Percentiles rank a stretch among this genome's conserved stretches.
These are phyloP conservation scores for Melanostoma mellinum DNA, from an alignment of 2,888 invertebrate species.

Conservation along the genomic window DNA sequence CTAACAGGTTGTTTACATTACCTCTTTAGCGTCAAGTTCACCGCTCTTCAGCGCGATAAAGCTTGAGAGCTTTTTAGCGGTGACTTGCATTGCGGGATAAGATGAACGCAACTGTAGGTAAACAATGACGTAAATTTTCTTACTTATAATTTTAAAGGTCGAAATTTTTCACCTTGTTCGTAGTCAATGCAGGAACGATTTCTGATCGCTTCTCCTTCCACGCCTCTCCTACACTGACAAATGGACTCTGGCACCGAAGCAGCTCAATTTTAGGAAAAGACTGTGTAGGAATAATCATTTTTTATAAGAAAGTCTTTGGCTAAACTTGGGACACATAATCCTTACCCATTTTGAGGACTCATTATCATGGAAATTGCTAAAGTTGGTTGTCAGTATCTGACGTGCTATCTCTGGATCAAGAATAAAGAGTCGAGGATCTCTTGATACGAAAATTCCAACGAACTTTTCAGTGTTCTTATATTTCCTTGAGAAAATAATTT, in stretches of 20 bases:
- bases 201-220: slow-evolving; percentile 82
- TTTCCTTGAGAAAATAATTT: slow-evolving; percentile 63
- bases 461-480: slow-evolving; percentile 75
- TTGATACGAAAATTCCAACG: slow-evolving; percentile 79
- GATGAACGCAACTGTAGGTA: slow-evolving; percentile 79
- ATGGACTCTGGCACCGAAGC: slow-evolving; percentile 79
- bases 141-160: neutral
- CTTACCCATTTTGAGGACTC: slow-evolving; percentile 75
- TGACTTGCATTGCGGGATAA: slow-evolving; percentile 81
- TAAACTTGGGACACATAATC: neutral
- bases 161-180: slow-evolving; percentile 79
- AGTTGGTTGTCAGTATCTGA: slow-evolving; percentile 73
- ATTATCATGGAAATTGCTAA: slow-evolving; percentile 75
- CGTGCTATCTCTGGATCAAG: slow-evolving; percentile 78
- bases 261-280: slow-evolving; percentile 70
- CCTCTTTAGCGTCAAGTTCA: slow-evolving; percentile 81
- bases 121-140: neutral
- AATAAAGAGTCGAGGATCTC: slow-evolving; percentile 78
- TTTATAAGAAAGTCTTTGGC: neutral
- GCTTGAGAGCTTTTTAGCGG: slow-evolving; percentile 79
- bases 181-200: slow-evolving; percentile 82
- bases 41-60: slow-evolving; percentile 76
- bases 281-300: slow-evolving; percentile 44
- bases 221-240: slow-evolving; percentile 81
- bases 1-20: slow-evolving; percentile 42